These are phyloP conservation scores for Microctonus aethiopoides DNA, from an alignment of 2,888 invertebrate species.

Conservation along the genomic window DNA sequence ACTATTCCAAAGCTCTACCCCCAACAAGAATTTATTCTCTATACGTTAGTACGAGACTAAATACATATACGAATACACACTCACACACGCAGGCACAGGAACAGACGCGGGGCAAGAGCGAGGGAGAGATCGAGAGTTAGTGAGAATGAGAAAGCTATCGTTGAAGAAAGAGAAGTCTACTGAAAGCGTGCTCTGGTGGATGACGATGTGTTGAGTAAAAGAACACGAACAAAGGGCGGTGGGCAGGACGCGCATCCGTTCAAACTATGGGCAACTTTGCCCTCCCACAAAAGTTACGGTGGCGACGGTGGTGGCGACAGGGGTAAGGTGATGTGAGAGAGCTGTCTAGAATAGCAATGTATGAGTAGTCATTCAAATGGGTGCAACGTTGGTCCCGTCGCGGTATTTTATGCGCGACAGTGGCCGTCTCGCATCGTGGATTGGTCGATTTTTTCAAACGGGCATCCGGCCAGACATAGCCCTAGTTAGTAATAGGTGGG, in stretches of 20 bases:
- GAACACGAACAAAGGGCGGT: conserved; percentile 28
- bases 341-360: conserved; percentile 6
- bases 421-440: conserved; percentile 66
- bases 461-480: conserved; percentile 63
- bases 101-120: neutral
- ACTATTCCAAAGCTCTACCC: conserved; percentile 21
- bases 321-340: conserved; percentile 6
- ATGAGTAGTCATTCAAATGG: conserved; percentile 20
- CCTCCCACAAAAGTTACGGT: conserved; percentile 28
- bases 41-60: conserved; percentile 1
- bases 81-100: neutral
- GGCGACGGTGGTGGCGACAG: too few species aligned
- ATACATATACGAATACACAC: neutral
- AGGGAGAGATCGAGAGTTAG: neutral
- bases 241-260: conserved; percentile 14
- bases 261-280: conserved; percentile 12
- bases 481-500: conserved; percentile 63
- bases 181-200: neutral
- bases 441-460: conserved; percentile 66
- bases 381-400: conserved; percentile 31
- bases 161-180: neutral
- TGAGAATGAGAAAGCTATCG: too few species aligned
- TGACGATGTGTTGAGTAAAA: neutral
- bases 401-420: conserved; percentile 56
- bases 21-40: conserved; percentile 24